Evolutionary conservation across 1,140 invertebrate species (phyloP).

Genomic region (Helicoverpa armigera): DNA sequence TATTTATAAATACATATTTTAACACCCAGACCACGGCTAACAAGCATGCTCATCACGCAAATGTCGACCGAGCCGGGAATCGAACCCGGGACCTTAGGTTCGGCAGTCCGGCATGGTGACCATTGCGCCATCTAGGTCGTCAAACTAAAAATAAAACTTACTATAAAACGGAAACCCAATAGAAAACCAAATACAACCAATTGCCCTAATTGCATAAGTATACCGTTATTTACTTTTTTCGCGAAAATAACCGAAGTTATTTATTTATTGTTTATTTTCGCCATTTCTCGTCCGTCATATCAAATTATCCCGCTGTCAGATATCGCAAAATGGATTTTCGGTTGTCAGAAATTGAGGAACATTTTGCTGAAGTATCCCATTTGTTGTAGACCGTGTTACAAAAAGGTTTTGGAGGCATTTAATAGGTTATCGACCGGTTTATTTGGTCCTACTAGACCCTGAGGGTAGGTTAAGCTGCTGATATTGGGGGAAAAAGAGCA

Average conservation of each 20-base stretch:
- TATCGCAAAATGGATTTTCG: conserved; percentile 59
- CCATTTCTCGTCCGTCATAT: conserved; percentile 54
- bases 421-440: conserved; percentile 48
- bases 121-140: no score
- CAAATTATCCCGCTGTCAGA: conserved; percentile 60
- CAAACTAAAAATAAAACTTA: no score
- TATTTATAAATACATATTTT: no score
- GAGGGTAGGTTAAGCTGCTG: conserved; percentile 17
- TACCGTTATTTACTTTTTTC: conserved; percentile 11
- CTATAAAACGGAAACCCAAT: neutral
- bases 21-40: no score
- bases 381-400: conserved; percentile 51
- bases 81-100: no score
- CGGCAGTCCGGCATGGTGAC: no score
- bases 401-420: conserved; percentile 50
- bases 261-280: conserved; percentile 48
- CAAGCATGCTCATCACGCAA: no score
- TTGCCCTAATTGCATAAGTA: conserved; percentile 19
- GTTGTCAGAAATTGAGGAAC: conserved; percentile 50
- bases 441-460: conserved; percentile 26
- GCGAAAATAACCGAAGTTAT: conserved; percentile 39
- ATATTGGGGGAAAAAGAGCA: conserved; percentile 16
- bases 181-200: conserved; percentile 7
- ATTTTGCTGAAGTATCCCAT: conserved; percentile 53
- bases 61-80: no score